phyloP scores from a whole-genome alignment of 2,113 vertebrate genomes.

The Apodemus sylvaticus region DNA sequence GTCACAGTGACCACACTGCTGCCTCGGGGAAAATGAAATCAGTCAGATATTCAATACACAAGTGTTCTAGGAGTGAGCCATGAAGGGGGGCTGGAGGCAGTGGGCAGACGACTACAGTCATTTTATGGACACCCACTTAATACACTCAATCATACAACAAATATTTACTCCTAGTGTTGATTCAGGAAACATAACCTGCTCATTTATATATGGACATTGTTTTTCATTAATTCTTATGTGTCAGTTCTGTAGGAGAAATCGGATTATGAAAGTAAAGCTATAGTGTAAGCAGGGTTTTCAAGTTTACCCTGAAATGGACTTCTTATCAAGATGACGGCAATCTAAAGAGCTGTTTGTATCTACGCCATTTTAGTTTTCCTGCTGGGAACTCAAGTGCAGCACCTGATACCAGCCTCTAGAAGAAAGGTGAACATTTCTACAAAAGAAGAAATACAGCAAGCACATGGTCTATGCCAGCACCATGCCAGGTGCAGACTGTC shows the following conservation, averaged over 20 bases:
- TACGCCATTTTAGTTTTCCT: constrained; percentile 11
- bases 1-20: neutral
- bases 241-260: constrained; percentile 23
- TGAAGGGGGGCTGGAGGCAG: neutral
- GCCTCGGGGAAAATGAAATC: neutral
- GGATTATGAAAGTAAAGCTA: constrained; percentile 53
- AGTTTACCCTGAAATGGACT: constrained; percentile 33
- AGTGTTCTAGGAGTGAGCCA: neutral
- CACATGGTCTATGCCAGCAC: neutral
- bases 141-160: constrained; percentile 40
- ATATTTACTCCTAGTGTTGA: constrained; percentile 26
- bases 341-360: constrained; percentile 6
- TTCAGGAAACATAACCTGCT: constrained; percentile 7
- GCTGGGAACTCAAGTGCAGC: neutral
- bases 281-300: constrained; percentile 8
- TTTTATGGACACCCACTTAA: neutral
- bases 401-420: constrained; percentile 9
- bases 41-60: constrained; percentile 4
- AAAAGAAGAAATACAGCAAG: constrained; percentile 20
- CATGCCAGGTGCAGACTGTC: neutral
- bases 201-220: constrained; percentile 26
- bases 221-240: constrained; percentile 27
- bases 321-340: constrained; percentile 58
- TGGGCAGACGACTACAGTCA: neutral
- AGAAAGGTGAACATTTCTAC: constrained; percentile 8